Conservation (phyloP, 2,797 vertebrate genomes). For the Uromys caudimaculatus region DNA sequence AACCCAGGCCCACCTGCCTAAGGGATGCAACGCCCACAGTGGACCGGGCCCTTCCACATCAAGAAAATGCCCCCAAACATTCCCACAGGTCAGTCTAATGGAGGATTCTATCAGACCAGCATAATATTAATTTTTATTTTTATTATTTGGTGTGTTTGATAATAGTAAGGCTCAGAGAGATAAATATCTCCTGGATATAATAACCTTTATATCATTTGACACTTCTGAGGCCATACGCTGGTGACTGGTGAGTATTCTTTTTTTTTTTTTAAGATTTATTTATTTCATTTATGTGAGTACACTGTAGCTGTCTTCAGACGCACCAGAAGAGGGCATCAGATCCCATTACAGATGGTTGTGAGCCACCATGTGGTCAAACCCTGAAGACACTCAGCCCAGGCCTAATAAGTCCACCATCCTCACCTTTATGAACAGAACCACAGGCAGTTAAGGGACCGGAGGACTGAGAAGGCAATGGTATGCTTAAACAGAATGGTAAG, state of each 20-base stretch:
- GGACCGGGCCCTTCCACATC: background rate
- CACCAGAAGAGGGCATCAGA: no score
- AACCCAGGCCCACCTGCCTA: background rate
- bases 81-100: background rate
- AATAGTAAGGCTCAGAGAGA: constrained; percentile 6
- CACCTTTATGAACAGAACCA: background rate
- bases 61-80: background rate
- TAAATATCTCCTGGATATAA: background rate
- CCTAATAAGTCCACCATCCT: background rate
- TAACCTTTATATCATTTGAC: background rate
- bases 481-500: background rate
- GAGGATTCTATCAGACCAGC: background rate
- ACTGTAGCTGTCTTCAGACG: no score
- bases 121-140: background rate
- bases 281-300: no score
- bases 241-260: no score
- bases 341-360: no score
- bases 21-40: background rate
- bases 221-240: background rate
- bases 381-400: background rate
- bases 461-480: background rate
- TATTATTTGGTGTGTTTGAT: background rate
- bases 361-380: no score
- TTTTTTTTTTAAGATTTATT: no score
- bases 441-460: background rate